A percentile compares a stretch with the other conserved stretches of the same genome.
phyloP scores from a whole-genome alignment of 2,113 vertebrate genomes.

The Australoheros scitulus region DNA sequence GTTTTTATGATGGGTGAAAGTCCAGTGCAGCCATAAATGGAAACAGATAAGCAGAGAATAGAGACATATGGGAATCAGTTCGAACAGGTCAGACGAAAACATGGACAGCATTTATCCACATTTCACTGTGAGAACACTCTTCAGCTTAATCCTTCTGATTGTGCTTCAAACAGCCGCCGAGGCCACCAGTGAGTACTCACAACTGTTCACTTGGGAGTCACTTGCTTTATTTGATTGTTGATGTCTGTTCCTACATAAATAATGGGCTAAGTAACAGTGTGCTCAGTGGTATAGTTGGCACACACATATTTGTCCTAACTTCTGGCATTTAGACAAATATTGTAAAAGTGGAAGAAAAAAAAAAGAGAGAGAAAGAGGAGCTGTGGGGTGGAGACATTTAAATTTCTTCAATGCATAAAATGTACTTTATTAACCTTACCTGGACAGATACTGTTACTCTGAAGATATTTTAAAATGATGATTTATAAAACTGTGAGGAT shows the following conservation, averaged over 20 bases:
- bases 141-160: slow-evolving; percentile 50
- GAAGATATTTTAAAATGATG: too few relatives aligned
- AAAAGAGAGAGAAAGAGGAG: too few relatives aligned
- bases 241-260: neutral
- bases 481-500: too few relatives aligned
- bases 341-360: neutral
- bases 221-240: neutral
- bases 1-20: slow-evolving; percentile 74
- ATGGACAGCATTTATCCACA: slow-evolving; percentile 60
- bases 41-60: slow-evolving; percentile 51
- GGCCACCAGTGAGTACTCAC: slow-evolving; percentile 42
- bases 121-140: neutral
- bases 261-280: rapidly evolving
- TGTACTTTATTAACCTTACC: too few relatives aligned
- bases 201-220: neutral
- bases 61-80: neutral
- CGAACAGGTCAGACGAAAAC: neutral
- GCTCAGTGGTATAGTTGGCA: neutral
- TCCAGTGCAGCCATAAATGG: slow-evolving; percentile 71
- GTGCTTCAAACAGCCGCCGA: slow-evolving; percentile 21
- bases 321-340: neutral
- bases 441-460: too few relatives aligned
- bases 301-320: neutral
- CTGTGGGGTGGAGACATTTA: neutral
- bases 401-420: too few relatives aligned